A percentile compares a stretch with the other conserved stretches of the same genome.
These are phyloP conservation scores for Auanema freiburgensis DNA, from an alignment of 2,888 invertebrate genomes.

Conservation along the genomic window DNA sequence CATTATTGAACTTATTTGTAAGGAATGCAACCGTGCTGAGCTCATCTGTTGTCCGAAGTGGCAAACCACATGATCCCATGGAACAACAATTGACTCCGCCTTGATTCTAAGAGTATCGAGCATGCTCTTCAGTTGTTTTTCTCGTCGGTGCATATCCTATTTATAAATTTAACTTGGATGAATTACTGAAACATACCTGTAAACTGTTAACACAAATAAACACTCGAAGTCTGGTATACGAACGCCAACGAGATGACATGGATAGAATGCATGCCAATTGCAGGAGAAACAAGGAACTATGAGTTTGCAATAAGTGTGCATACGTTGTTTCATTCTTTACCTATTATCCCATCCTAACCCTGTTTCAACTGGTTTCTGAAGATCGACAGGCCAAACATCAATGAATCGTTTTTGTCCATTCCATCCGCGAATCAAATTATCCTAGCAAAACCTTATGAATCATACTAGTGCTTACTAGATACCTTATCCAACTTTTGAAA, in stretches of 20 bases:
- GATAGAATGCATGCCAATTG: conserved; percentile 85
- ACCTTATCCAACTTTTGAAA: conserved; percentile 82
- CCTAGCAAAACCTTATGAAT: conserved; percentile 17
- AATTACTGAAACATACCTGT: conserved; percentile 41
- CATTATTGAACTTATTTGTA: neutral
- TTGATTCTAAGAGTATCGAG: conserved; percentile 83
- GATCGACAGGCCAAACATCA: conserved; percentile 96
- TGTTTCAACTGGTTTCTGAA: conserved; percentile 77
- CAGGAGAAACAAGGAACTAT: conserved; percentile 83
- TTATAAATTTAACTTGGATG: conserved; percentile 1
- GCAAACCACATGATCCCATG: conserved; percentile 68
- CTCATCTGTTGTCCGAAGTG: conserved; percentile 43
- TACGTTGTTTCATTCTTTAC: conserved; percentile 13
- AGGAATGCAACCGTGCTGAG: conserved; percentile 14
- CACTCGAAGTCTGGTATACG: conserved; percentile 75
- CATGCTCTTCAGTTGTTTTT: conserved; percentile 67
- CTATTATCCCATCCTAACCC: conserved; percentile 78
- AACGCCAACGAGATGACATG: conserved; percentile 80
- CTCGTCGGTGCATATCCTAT: conserved; percentile 63
- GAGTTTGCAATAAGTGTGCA: neutral
- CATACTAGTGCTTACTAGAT: too few relatives aligned
- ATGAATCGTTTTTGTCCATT: conserved; percentile 70
- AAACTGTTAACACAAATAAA: conserved; percentile 76
- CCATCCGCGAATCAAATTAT: conserved; percentile 45
- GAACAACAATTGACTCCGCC: conserved; percentile 75